A percentile compares a stretch with the other conserved stretches of the same genome.
Conservation (phyloP, 2,113 vertebrate species). For the Entosphenus tridentatus region DNA sequence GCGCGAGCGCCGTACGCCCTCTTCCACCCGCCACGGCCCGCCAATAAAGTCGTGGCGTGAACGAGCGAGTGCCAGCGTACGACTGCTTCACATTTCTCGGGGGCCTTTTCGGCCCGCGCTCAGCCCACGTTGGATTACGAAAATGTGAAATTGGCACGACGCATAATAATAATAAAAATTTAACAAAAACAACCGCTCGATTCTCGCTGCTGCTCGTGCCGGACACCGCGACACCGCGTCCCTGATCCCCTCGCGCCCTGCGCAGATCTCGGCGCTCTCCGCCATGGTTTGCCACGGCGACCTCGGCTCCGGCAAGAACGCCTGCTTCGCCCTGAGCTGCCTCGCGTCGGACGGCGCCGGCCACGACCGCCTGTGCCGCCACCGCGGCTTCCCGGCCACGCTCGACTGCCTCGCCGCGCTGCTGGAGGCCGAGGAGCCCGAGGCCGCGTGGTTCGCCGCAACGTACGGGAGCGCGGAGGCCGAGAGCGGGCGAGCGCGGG, state of each 20-base stretch:
- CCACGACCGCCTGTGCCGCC: constrained; percentile 15
- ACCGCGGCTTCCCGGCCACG: constrained; percentile 11
- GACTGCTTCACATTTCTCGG: too few relatives aligned
- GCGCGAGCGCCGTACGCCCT: too few relatives aligned
- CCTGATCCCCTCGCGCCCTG: neutral
- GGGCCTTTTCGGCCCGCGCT: too few relatives aligned
- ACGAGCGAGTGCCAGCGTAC: too few relatives aligned
- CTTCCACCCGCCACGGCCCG: too few relatives aligned
- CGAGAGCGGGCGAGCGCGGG: too few relatives aligned
- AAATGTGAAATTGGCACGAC: too few relatives aligned
- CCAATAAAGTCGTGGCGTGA: too few relatives aligned
- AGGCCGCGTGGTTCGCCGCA: constrained; percentile 20
- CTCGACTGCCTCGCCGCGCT: constrained; percentile 14
- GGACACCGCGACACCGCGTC: neutral
- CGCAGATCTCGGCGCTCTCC: constrained; percentile 14
- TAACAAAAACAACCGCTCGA: too few relatives aligned
- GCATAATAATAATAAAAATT: too few relatives aligned
- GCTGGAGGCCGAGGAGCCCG: constrained; percentile 15
- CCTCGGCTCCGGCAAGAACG: constrained; percentile 15
- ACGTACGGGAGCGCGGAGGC: constrained; percentile 13
- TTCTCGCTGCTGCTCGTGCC: too few relatives aligned
- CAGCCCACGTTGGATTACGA: too few relatives aligned
- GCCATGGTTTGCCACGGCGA: constrained; percentile 14
- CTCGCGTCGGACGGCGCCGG: constrained; percentile 16
- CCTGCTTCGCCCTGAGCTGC: constrained; percentile 20